Conservation (phyloP, 1,140 invertebrate species). For the Diprion similis region DNA sequence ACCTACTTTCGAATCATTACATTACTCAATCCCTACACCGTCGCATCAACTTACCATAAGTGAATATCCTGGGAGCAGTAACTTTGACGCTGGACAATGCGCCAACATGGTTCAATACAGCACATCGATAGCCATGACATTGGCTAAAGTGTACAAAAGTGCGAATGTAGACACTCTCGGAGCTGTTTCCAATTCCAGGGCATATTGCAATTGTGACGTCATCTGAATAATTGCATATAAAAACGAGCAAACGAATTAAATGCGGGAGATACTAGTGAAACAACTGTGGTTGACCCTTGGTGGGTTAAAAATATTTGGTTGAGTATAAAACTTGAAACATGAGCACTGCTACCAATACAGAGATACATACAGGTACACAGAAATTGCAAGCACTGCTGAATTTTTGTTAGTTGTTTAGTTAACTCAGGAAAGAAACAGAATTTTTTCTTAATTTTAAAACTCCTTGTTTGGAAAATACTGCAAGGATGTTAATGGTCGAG, state of each 20-base stretch:
- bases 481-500: too few species aligned
- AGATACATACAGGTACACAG: too few species aligned
- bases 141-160: conserved; percentile 92
- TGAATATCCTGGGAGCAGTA: conserved; percentile 87
- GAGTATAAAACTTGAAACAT: background rate
- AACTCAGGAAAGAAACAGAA: too few species aligned
- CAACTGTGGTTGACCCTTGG: background rate
- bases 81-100: conserved; percentile 83
- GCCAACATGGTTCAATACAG: conserved; percentile 95
- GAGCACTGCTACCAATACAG: too few species aligned
- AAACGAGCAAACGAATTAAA: conserved; percentile 33
- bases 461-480: too few species aligned
- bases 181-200: conserved; percentile 92
- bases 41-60: conserved; percentile 75
- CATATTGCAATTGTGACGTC: conserved; percentile 89
- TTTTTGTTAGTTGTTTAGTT: too few species aligned
- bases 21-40: background rate
- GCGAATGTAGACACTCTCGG: conserved; percentile 90
- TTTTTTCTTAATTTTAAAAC: too few species aligned
- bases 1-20: conserved; percentile 4
- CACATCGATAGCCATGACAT: conserved; percentile 87
- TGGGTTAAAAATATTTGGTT: background rate
- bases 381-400: too few species aligned
- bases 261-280: conserved; percentile 9
- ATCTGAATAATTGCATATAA: conserved; percentile 63